Percentiles rank a stretch among this genome's conserved stretches.
phyloP scores from a whole-genome alignment of 2,113 vertebrate genomes.

The Osmerus eperlanus region DNA sequence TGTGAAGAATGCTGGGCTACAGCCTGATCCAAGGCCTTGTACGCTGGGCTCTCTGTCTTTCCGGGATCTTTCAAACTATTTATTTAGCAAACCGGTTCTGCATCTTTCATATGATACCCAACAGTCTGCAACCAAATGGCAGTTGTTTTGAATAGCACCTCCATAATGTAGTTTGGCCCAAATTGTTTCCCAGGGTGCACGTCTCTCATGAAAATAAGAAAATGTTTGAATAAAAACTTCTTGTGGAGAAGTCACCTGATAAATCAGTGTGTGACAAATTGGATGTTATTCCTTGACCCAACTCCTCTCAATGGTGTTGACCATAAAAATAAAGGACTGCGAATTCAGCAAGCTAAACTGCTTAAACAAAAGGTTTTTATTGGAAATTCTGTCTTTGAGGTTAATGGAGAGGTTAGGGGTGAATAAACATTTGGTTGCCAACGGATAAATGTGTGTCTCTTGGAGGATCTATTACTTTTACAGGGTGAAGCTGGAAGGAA shows the following conservation, averaged over 20 bases:
- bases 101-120: constrained; percentile 15
- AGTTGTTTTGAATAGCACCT: constrained; percentile 27
- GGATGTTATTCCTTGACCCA: neutral
- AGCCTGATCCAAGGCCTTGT: constrained; percentile 27
- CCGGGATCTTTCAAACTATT: constrained; percentile 43
- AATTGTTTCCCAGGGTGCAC: neutral
- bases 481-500: constrained; percentile 3
- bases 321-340: constrained; percentile 7
- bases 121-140: constrained; percentile 9
- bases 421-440: constrained; percentile 5
- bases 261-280: constrained; percentile 4
- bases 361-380: neutral
- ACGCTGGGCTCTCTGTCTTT: constrained; percentile 12
- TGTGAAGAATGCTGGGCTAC: constrained; percentile 24
- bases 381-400: neutral
- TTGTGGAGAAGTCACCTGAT: neutral
- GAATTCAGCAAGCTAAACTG: neutral
- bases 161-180: neutral
- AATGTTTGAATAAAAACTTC: neutral
- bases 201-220: neutral
- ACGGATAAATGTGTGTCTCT: constrained; percentile 18
- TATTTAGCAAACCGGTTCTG: constrained; percentile 36
- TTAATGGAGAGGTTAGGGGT: neutral
- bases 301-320: neutral
- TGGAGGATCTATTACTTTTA: constrained; percentile 13